Evolutionary conservation across 2,888 invertebrate genomes (phyloP).

Genomic region (Venusia cambrica): DNA sequence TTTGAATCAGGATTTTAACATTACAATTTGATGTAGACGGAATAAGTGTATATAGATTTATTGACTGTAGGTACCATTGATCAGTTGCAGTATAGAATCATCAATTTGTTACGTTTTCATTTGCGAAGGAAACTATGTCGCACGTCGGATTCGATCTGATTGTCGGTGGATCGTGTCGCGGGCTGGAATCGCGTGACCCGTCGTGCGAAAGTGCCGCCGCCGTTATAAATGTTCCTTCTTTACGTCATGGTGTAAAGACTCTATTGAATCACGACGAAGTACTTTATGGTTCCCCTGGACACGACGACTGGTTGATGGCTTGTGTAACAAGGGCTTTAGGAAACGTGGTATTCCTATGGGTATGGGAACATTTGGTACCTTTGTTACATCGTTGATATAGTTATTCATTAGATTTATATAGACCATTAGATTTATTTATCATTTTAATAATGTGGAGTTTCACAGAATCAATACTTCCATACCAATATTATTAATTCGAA

Average conservation of each 20-base stretch:
- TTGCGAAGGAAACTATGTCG: slow-evolving; percentile 12
- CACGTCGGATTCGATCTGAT: slow-evolving; percentile 34
- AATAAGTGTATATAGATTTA: slow-evolving; percentile 14
- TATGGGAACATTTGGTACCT: slow-evolving; percentile 15
- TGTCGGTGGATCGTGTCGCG: slow-evolving; percentile 28
- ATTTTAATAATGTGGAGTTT: too few relatives aligned
- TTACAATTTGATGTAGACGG: slow-evolving; percentile 9
- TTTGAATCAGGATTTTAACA: slow-evolving; percentile 5
- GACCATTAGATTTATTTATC: too few relatives aligned
- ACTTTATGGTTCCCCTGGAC: slow-evolving; percentile 32
- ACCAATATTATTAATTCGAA: too few relatives aligned
- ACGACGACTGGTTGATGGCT: slow-evolving; percentile 28
- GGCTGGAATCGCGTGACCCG: slow-evolving; percentile 33
- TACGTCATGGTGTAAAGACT: slow-evolving; percentile 32
- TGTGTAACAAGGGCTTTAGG: slow-evolving; percentile 19
- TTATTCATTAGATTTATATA: too few relatives aligned
- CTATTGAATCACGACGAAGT: slow-evolving; percentile 33
- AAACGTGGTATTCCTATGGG: slow-evolving; percentile 10
- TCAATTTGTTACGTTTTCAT: slow-evolving; percentile 4
- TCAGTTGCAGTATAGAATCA: slow-evolving; percentile 9
- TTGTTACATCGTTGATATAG: slow-evolving; percentile 6
- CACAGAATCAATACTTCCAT: too few relatives aligned
- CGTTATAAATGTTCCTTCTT: slow-evolving; percentile 31
- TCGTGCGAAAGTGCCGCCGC: slow-evolving; percentile 33
- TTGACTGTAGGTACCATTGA: slow-evolving; percentile 8